These are phyloP conservation scores for Hypothenemus hampei DNA, from an alignment of 1,140 invertebrate genomes.

Conservation along the genomic window DNA sequence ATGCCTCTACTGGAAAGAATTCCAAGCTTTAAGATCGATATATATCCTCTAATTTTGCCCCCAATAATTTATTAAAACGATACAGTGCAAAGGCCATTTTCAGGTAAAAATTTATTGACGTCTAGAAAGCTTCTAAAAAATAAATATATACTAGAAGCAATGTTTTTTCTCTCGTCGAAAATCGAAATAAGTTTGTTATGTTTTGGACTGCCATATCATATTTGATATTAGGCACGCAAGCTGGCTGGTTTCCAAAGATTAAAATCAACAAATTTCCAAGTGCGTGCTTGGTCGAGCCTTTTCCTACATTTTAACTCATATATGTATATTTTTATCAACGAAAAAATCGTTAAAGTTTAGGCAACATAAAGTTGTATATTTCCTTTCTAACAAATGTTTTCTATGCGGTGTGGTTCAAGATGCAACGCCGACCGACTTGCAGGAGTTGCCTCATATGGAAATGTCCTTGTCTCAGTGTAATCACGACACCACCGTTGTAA, in stretches of 20 bases:
- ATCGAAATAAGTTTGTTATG: conserved; percentile 9
- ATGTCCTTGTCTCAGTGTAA: no score
- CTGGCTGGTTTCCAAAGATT: conserved; percentile 15
- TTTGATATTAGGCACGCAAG: conserved; percentile 1
- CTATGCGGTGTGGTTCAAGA: background rate
- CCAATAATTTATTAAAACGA: no score
- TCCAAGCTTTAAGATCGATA: no score
- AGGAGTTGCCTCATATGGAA: no score
- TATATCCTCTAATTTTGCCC: no score
- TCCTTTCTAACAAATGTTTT: background rate
- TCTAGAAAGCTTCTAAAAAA: no score
- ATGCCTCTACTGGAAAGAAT: no score
- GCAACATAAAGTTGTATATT: background rate
- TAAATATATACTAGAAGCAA: no score
- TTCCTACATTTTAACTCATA: background rate
- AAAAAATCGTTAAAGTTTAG: background rate
- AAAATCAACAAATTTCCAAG: conserved; percentile 9
- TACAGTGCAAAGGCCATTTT: no score
- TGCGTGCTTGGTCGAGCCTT: conserved; percentile 3
- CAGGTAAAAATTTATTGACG: no score
- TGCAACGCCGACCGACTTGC: background rate
- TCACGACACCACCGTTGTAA: background rate
- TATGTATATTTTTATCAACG: conserved; percentile 1
- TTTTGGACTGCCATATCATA: conserved; percentile 1
- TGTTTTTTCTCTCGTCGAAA: no score